These are phyloP conservation scores for Thecocarcelia acutangulata DNA, from an alignment of 2,888 invertebrate genomes.

Conservation along the genomic window DNA sequence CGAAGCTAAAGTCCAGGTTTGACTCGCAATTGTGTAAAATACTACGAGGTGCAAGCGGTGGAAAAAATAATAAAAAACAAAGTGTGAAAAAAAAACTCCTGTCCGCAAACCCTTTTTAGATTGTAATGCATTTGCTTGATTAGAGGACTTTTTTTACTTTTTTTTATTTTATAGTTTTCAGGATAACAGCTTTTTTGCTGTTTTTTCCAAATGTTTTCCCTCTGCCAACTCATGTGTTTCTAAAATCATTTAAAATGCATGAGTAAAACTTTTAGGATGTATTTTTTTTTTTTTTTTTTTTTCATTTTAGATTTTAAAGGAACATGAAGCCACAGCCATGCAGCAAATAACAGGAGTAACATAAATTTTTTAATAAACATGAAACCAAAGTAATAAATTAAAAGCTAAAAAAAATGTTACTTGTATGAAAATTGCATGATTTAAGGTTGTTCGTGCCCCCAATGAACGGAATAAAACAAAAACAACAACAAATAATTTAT, in stretches of 20 bases:
- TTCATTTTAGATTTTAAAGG: not conserved
- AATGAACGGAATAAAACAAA: constrained; percentile 3
- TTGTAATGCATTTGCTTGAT: constrained; percentile 38
- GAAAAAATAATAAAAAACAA: no score
- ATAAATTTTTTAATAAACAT: constrained; percentile 20
- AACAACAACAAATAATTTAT: constrained; percentile 16
- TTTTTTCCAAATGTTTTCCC: not conserved
- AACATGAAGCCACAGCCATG: constrained; percentile 10
- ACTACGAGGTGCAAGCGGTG: no score
- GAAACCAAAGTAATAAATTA: constrained; percentile 22
- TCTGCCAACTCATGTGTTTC: not conserved
- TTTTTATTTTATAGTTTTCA: not conserved
- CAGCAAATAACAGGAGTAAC: constrained; percentile 4
- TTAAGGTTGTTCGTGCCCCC: constrained; percentile 40
- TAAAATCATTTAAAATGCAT: not conserved
- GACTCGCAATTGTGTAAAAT: no score
- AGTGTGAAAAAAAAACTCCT: no score
- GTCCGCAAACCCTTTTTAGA: not conserved
- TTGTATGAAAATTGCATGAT: constrained; percentile 33
- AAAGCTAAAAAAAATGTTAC: not conserved
- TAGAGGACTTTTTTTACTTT: constrained; percentile 5
- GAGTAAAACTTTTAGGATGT: not conserved
- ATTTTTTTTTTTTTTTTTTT: not conserved
- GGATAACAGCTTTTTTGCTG: not conserved
- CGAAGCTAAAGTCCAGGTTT: no score